Base-by-base conservation (phyloP, 2,888 invertebrate species). In the Chloroclysta siterata region DNA sequence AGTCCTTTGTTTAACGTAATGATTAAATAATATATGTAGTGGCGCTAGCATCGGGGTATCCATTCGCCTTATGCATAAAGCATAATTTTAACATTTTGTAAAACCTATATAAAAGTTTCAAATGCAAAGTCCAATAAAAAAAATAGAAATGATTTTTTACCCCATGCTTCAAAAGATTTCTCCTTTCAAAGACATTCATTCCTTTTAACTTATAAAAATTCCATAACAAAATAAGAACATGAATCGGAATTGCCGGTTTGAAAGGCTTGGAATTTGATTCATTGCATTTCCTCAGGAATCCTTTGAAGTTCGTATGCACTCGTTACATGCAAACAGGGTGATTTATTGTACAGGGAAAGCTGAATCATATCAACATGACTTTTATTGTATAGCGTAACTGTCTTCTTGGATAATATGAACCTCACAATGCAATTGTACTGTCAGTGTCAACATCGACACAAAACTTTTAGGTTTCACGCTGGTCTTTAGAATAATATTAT, bases 231-330 rank as follows among this genome's bases (percentile, higher is more conserved):
- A 53, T 53, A 60, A 55, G 42, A 50, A 54, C 48, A 56, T 15
- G 53, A 60, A 60, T 59, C 48, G 53, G 56, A 47, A 47, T 54
- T 65, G 44, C 54, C 44, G 22, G 47, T 61, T 61, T 65, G 69
- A 69, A 65, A 69, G 65, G 59, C 62, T 65, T 65, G 66, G 71
- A 66, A 65, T 72, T 72, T 70, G 72, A 73, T 74, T 73, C 71
- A 74, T 74, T 71, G 71, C 70, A 71, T 71, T 68, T 68, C 64
- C 68, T 52, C 48, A 33, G 54, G 63, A 63, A 60, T 65, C 69
- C 67, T 72, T 70, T 71, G 71, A 71, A 69, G 69, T 63, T 70
- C 58, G 66, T 60, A 69, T 68, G 65, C 62, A 64, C 58, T 48
- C 46, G 17, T 58, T n/a, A 44, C n/a, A 22, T 14, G 15, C 22